phyloP scores from a whole-genome alignment of 2,797 vertebrate genomes.

The Acanthurus lineatus region DNA sequence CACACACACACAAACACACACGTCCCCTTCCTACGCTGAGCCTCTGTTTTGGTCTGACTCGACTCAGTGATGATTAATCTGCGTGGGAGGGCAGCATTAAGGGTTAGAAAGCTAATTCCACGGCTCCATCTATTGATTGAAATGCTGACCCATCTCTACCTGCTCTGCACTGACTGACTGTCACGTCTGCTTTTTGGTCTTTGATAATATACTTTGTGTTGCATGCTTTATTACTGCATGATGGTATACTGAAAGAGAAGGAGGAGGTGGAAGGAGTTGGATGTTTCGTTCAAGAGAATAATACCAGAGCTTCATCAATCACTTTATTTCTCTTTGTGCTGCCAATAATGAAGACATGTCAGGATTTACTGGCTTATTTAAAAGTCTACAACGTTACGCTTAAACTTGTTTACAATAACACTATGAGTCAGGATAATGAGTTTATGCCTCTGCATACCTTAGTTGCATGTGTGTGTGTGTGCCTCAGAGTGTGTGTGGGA shows the following conservation, averaged over 20 bases:
- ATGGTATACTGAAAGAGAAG: neutral
- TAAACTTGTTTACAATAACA: slow-evolving; percentile 30
- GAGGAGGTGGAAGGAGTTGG: neutral
- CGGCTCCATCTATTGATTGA: slow-evolving; percentile 47
- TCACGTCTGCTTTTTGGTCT: slow-evolving; percentile 9
- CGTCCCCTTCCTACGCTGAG: neutral
- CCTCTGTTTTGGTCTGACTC: slow-evolving; percentile 14
- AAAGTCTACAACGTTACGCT: neutral
- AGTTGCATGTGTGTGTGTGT: slow-evolving; percentile 12
- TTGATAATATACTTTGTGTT: neutral
- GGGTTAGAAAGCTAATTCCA: slow-evolving; percentile 46
- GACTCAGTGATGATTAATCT: slow-evolving; percentile 47
- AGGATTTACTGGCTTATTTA: slow-evolving; percentile 30
- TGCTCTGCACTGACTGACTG: slow-evolving; percentile 24
- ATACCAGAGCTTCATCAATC: slow-evolving; percentile 17
- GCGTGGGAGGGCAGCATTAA: slow-evolving; percentile 40
- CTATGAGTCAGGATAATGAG: neutral
- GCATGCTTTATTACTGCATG: neutral
- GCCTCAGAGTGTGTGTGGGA: slow-evolving; percentile 1
- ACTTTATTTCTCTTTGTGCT: slow-evolving; percentile 2
- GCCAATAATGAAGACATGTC: slow-evolving; percentile 18
- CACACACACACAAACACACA: slow-evolving; percentile 1
- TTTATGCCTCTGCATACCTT: neutral
- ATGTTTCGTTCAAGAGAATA: neutral
- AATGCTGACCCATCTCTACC: slow-evolving; percentile 28